Percentiles rank a stretch among this genome's conserved stretches.
These are phyloP conservation scores for Drosophila rubida DNA, from an alignment of 2,888 invertebrate genomes.

Conservation along the genomic window DNA sequence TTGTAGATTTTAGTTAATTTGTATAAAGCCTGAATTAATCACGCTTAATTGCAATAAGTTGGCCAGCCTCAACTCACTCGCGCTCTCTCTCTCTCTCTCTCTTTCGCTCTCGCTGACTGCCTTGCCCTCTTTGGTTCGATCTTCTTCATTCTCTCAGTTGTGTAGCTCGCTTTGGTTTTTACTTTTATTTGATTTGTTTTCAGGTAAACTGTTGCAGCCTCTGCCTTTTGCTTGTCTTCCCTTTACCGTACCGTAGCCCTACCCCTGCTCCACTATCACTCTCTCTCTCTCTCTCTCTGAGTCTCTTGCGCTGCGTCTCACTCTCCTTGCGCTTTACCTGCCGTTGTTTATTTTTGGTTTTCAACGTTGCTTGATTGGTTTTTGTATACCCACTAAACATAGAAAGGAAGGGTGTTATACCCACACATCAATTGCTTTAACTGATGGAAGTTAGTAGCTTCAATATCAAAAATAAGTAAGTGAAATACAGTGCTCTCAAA, in stretches of 20 bases:
- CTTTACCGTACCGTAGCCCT: constrained; percentile 9
- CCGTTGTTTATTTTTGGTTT: constrained; percentile 77
- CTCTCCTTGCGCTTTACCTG: constrained; percentile 54
- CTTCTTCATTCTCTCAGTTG: constrained; percentile 5
- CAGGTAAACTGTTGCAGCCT: constrained; percentile 64
- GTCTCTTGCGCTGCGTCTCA: not conserved
- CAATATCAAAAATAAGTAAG: not conserved
- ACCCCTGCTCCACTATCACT: constrained; percentile 3
- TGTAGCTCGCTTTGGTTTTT: constrained; percentile 43
- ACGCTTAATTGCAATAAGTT: constrained; percentile 76
- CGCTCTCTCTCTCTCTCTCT: constrained; percentile 3
- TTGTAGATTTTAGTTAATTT: constrained; percentile 73
- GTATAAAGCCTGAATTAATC: constrained; percentile 79
- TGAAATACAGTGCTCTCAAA: too few species aligned
- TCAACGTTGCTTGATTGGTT: constrained; percentile 76
- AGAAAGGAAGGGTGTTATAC: not conserved
- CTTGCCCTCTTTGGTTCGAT: not conserved
- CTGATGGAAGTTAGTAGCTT: not conserved
- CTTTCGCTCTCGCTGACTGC: not conserved
- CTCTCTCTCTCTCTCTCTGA: not conserved
- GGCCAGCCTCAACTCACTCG: constrained; percentile 30
- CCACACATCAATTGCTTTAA: not conserved
- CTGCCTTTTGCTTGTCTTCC: constrained; percentile 56
- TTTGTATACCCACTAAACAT: constrained; percentile 18
- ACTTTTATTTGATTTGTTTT: constrained; percentile 66